phyloP scores from a whole-genome alignment of 1,140 invertebrate species.

The Spodoptera litura region DNA sequence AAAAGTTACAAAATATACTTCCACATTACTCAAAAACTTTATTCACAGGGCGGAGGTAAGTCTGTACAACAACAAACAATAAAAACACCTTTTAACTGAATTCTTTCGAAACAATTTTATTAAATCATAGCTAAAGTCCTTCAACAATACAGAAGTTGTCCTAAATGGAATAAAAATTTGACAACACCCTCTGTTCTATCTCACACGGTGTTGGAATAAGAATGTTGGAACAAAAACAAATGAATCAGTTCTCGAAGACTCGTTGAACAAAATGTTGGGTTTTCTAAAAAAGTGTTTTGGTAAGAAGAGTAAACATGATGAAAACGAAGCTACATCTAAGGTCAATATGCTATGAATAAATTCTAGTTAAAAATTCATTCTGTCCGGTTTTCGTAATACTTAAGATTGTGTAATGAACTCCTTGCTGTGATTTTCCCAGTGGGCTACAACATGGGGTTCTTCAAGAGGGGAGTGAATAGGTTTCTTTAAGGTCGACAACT shows the following conservation, averaged over 20 bases:
- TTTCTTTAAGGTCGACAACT: too few species aligned
- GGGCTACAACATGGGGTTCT: too few species aligned
- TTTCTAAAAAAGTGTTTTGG: constrained; percentile 14
- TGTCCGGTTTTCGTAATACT: too few species aligned
- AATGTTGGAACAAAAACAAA: neutral
- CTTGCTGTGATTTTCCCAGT: too few species aligned
- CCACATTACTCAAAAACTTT: too few species aligned
- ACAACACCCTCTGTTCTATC: neutral
- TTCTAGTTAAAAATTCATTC: too few species aligned
- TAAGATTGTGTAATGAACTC: too few species aligned
- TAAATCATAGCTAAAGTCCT: neutral
- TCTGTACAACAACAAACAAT: too few species aligned
- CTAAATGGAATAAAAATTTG: neutral
- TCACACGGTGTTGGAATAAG: constrained; percentile 17
- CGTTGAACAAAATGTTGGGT: neutral
- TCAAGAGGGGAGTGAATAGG: too few species aligned
- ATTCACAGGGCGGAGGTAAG: too few species aligned
- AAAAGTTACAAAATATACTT: too few species aligned
- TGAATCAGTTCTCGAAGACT: neutral
- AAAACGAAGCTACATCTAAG: constrained; percentile 1
- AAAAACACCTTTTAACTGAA: too few species aligned
- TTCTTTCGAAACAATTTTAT: neutral
- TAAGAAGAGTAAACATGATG: constrained; percentile 7
- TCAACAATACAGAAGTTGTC: neutral
- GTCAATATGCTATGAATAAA: neutral